Evolutionary conservation across 1,140 invertebrate species (phyloP).

Genomic region (Listronotus oregonensis): DNA sequence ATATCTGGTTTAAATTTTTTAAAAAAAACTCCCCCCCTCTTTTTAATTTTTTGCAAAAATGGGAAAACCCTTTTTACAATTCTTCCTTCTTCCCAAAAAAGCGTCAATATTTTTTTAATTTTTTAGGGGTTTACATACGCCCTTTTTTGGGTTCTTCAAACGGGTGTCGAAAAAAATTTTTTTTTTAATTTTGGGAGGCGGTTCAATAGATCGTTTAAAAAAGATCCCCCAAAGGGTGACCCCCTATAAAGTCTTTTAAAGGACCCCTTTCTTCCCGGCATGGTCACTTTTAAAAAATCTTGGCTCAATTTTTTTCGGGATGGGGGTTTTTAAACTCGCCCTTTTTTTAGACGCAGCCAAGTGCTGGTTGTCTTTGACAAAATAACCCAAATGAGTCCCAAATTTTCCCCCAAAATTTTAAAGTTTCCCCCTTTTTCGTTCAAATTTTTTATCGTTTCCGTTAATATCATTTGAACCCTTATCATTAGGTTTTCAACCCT

Average conservation of each 20-base stretch:
- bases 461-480: constrained; percentile 98
- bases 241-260: constrained; percentile 84
- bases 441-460: constrained; percentile 95
- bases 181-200: constrained; percentile 74
- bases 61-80: constrained; percentile 73
- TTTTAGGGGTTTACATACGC: constrained; percentile 89
- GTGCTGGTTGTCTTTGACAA: constrained; percentile 90
- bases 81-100: constrained; percentile 86
- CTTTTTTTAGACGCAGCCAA: constrained; percentile 98
- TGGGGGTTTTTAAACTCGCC: constrained; percentile 92
- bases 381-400: constrained; percentile 75
- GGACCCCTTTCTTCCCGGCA: constrained; percentile 90
- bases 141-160: constrained; percentile 94
- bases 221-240: constrained; percentile 91
- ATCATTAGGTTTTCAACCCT: constrained; percentile 91
- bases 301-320: constrained; percentile 97
- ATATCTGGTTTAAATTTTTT: constrained; percentile 87
- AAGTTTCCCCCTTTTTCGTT: constrained; percentile 98
- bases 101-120: constrained; percentile 79
- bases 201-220: constrained; percentile 81
- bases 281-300: constrained; percentile 97
- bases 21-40: constrained; percentile 80
- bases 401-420: constrained; percentile 97
- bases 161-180: constrained; percentile 93
- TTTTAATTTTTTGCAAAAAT: constrained; percentile 75